phyloP scores from a whole-genome alignment of 1,140 invertebrate genomes.

The Hypsibius dujardini region DNA sequence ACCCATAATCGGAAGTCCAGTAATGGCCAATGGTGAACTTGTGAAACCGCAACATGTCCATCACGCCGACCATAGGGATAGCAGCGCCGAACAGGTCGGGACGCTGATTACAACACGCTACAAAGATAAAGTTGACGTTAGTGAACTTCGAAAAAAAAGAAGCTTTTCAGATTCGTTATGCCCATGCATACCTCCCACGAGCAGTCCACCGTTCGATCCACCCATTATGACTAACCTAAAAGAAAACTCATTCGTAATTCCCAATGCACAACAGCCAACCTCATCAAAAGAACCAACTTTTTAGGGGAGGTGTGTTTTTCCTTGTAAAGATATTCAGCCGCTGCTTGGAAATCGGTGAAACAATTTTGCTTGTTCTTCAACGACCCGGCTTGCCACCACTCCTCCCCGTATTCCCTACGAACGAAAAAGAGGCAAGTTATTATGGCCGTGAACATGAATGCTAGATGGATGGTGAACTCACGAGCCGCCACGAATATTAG shows the following conservation, averaged over 20 bases:
- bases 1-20: slow-evolving; percentile 90
- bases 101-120: slow-evolving; percentile 61
- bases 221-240: slow-evolving; percentile 64
- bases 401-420: slow-evolving; percentile 79
- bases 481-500: slow-evolving; percentile 90
- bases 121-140: no score
- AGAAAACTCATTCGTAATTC: slow-evolving; percentile 22
- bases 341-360: slow-evolving; percentile 86
- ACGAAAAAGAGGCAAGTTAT: no score
- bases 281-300: slow-evolving; percentile 35
- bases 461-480: slow-evolving; percentile 34
- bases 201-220: slow-evolving; percentile 83
- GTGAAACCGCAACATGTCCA: slow-evolving; percentile 93
- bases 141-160: no score
- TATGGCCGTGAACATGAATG: no score
- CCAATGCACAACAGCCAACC: neutral
- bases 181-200: no score
- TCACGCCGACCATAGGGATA: slow-evolving; percentile 75
- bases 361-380: slow-evolving; percentile 87
- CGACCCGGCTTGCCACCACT: slow-evolving; percentile 83
- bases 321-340: slow-evolving; percentile 69
- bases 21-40: slow-evolving; percentile 95
- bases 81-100: slow-evolving; percentile 83
- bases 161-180: no score
- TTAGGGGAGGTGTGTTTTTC: slow-evolving; percentile 57